A percentile compares a stretch with the other conserved stretches of the same genome.
Conservation (phyloP, 1,140 invertebrate genomes). For the Reticulitermes speratus region DNA sequence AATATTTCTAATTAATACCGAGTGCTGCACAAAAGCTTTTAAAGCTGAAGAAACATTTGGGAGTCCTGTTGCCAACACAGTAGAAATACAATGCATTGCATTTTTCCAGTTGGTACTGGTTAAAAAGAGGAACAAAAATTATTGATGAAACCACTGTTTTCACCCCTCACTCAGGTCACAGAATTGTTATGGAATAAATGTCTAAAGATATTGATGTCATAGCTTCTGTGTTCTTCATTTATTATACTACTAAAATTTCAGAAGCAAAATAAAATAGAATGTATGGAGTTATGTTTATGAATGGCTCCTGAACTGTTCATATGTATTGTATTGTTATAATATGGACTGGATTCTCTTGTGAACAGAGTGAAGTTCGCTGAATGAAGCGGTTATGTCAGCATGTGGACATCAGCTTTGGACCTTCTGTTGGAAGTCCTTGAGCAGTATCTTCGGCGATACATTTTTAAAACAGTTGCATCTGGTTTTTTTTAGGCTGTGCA, state of each 20-base stretch:
- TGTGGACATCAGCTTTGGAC: background rate
- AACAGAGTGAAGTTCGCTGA: background rate
- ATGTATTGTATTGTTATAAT: background rate
- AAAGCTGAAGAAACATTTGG: conserved; percentile 2
- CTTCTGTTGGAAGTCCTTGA: background rate
- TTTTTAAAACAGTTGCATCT: background rate
- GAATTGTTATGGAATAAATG: no score
- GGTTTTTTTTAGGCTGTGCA: background rate
- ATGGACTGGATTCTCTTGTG: conserved; percentile 15
- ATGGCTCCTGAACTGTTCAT: background rate
- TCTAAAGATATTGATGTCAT: no score
- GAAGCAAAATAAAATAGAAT: no score
- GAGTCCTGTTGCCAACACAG: background rate
- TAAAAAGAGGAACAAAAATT: no score
- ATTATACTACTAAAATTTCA: no score
- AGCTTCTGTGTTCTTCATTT: no score
- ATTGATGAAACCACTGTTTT: no score
- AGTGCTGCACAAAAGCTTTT: background rate
- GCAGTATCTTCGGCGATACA: background rate
- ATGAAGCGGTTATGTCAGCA: background rate
- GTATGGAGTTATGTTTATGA: background rate
- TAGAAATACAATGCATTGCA: no score
- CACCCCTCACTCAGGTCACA: no score
- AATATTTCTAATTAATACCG: background rate
- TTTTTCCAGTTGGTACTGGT: no score